Percentiles rank a stretch among this genome's conserved stretches.
phyloP scores from a whole-genome alignment of 1,140 invertebrate genomes.

The Asobara japonica region DNA sequence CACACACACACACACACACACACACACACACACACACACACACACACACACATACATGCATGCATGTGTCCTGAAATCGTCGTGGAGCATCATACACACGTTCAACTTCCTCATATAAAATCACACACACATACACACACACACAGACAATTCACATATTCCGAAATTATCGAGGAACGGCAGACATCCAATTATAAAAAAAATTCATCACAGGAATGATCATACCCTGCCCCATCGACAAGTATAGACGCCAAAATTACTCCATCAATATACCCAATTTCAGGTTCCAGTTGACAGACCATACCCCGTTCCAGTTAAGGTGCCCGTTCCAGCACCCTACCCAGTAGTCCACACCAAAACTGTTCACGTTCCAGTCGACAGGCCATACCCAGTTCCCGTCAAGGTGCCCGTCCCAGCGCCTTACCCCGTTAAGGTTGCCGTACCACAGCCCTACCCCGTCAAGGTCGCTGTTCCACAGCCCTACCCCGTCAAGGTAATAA shows the following conservation, averaged over 20 bases:
- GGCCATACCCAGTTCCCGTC: slow-evolving; percentile 58
- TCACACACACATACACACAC: too few species aligned
- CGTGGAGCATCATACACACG: too few species aligned
- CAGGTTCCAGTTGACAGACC: slow-evolving; percentile 60
- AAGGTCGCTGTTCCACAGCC: slow-evolving; percentile 49
- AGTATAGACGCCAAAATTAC: too few species aligned
- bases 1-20: too few species aligned
- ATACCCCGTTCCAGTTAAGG: slow-evolving; percentile 60
- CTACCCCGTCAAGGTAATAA: slow-evolving; percentile 29
- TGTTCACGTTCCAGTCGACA: slow-evolving; percentile 59
- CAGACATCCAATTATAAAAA: too few species aligned
- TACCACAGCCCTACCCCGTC: slow-evolving; percentile 45
- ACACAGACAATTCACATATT: too few species aligned
- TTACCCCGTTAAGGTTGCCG: slow-evolving; percentile 57
- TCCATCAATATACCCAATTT: slow-evolving; percentile 56
- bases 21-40: too few species aligned
- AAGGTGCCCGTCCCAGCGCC: slow-evolving; percentile 59
- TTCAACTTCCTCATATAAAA: too few species aligned
- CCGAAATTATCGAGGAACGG: too few species aligned
- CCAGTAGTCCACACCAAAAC: slow-evolving; percentile 61
- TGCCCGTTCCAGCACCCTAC: slow-evolving; percentile 58
- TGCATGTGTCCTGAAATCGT: too few species aligned
- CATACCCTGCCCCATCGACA: slow-evolving; percentile 55
- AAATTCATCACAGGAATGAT: too few species aligned
- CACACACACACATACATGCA: too few species aligned